Base-by-base conservation (phyloP, 2,797 vertebrate species). In the Myotis daubentonii region DNA sequence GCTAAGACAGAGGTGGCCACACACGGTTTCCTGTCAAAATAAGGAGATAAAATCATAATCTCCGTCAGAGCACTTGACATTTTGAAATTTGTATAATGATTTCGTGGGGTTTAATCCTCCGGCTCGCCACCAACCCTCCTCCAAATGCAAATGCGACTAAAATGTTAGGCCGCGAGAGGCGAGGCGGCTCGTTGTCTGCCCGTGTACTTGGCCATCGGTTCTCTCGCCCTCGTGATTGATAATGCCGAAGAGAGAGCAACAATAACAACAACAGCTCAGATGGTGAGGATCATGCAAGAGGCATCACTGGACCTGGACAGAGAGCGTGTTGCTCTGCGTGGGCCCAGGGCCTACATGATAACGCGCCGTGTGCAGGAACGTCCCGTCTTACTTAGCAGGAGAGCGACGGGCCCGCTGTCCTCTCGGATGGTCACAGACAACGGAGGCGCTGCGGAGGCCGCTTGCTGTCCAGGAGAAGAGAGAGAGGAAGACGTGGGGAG, bases 31-130 rank as follows among this genome's bases (percentile, higher is more conserved):
- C 96, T 98, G 98, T 98, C 98, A 98, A 98, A 98, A 98, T 97
- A 97, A 98, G 98, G 97, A 98, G 98, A 98, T 98, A 98, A 98
- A 98, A 98, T 98, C 97, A 90, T 98, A 98, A 98, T 97, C 98
- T 98, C 95, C 95, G 95, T 96, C 97, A 96, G 98, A 97, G 95
- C 72, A 97, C 97, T 95, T 98, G 98, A 98, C 98, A 97, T 98
- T 98, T 98, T 94, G 97, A 98, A 98, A 98, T 98, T 97, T 98
- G 96, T 98, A 97, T 98, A 98, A 98, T 98, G 97, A 98, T 98
- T 98, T 98, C 97, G 95, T 94, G 96, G 97, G 97, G 97, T 97
- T 97, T 98, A 98, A 98, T 98, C 97, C 97, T 97, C 97, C 90
- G 49, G 97, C 97, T 98, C 87, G 2, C 93, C 97, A 91, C 97